These are phyloP conservation scores for Oscheius sp. DNA, from an alignment of 2,888 invertebrate genomes.

Conservation along the genomic window DNA sequence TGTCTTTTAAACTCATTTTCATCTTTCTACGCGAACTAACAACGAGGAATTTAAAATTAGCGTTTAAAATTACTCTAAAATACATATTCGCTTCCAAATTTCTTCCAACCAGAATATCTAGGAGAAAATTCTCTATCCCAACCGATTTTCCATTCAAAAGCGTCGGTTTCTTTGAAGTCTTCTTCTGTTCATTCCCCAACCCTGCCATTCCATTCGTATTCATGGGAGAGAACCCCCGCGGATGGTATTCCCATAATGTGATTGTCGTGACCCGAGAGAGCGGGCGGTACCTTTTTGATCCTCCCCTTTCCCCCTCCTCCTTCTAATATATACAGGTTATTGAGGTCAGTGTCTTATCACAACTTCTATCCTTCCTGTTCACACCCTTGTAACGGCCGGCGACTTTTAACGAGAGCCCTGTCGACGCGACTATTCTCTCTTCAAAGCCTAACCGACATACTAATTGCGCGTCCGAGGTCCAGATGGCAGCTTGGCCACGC, in stretches of 20 bases:
- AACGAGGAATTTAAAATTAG: too few relatives aligned
- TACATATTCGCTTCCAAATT: background rate
- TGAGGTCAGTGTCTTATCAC: background rate
- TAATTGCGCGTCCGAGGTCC: constrained; percentile 26
- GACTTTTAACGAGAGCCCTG: constrained; percentile 19
- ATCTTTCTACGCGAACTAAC: too few relatives aligned
- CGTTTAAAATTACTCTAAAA: too few relatives aligned
- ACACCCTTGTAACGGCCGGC: background rate
- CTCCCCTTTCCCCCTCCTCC: too few relatives aligned
- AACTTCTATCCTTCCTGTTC: background rate
- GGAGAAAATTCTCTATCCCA: background rate
- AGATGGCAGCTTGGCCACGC: constrained; percentile 27
- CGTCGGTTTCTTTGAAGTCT: too few relatives aligned
- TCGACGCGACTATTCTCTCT: constrained; percentile 11
- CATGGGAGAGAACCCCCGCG: background rate
- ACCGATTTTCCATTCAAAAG: background rate
- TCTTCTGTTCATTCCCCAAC: too few relatives aligned
- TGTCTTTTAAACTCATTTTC: too few relatives aligned
- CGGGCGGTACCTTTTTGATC: background rate
- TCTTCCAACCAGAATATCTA: background rate
- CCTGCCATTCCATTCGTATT: background rate
- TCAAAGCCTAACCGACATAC: constrained; percentile 26
- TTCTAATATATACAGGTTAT: background rate
- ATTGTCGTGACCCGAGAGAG: constrained; percentile 12
- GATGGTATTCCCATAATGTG: background rate